These are phyloP conservation scores for Tortrix viridana DNA, from an alignment of 2,888 invertebrate genomes.

Conservation along the genomic window DNA sequence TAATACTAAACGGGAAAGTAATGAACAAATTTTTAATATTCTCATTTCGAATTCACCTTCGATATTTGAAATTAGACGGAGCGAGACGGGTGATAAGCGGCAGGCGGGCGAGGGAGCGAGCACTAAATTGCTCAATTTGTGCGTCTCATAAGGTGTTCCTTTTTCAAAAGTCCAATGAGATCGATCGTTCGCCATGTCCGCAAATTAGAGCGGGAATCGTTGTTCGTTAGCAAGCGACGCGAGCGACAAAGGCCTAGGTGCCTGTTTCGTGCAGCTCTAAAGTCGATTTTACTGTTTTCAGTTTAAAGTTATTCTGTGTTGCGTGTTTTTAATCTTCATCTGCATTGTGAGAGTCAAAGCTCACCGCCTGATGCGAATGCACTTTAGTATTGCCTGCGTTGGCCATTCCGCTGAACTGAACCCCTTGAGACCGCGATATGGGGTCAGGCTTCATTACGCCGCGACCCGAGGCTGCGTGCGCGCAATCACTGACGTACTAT, in stretches of 20 bases:
- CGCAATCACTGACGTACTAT: slow-evolving; percentile 23
- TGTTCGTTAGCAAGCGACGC: slow-evolving; percentile 70
- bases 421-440: slow-evolving; percentile 55
- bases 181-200: slow-evolving; percentile 82
- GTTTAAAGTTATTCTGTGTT: slow-evolving; percentile 44
- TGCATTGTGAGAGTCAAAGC: slow-evolving; percentile 68
- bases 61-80: slow-evolving; percentile 52
- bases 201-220: slow-evolving; percentile 82
- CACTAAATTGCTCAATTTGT: slow-evolving; percentile 83
- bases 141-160: slow-evolving; percentile 74
- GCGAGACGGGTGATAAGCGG: slow-evolving; percentile 52
- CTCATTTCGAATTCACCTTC: slow-evolving; percentile 61
- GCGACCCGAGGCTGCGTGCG: slow-evolving; percentile 39
- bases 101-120: slow-evolving; percentile 60
- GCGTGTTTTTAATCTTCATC: slow-evolving; percentile 62
- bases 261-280: slow-evolving; percentile 41
- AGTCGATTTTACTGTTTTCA: slow-evolving; percentile 43
- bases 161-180: slow-evolving; percentile 82
- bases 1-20: slow-evolving; percentile 54
- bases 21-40: slow-evolving; percentile 63
- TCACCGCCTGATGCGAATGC: slow-evolving; percentile 69
- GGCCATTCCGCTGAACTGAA: slow-evolving; percentile 64
- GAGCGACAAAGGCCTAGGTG: slow-evolving; percentile 51
- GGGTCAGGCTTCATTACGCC: slow-evolving; percentile 66
- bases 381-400: slow-evolving; percentile 69